Base-by-base conservation (phyloP, 2,113 vertebrate species). In the Pomatostomus ruficeps region DNA sequence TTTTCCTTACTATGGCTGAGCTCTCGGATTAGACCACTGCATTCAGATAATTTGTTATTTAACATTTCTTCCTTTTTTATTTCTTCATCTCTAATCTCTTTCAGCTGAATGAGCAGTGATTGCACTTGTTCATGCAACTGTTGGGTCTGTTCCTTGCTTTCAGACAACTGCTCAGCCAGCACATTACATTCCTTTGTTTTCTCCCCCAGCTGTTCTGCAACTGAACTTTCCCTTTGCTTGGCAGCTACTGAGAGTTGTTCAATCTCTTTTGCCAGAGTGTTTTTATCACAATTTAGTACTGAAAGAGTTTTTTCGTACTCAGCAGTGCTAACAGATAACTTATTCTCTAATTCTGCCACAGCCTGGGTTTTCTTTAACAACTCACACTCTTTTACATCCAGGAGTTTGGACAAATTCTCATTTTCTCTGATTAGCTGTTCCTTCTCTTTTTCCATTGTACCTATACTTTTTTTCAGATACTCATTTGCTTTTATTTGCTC, bases 181-280 rank as follows among this genome's bases (percentile, higher is more conserved):
- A 88, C 6, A 55, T 72, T 68, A 74, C 97, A 98, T 59, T 98
- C 97, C 16, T 91, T 97, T 45, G 97, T 98, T 82, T 98, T 99
- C 72, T 98, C 97, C 11, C 94, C 88, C 72, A 99, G 95, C 87
- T 89, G 97, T 66, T 97, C 96, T 38, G 97, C 91, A 62, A 97
- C 57, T 1, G 97, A 97, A 48, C 82, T 88, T 70, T 98, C 96
- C 38, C 96, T 98, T 77, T 98, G 97, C 81, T 96, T 40, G 3
- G 98, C 88, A 63, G 96, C 63, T 24, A 90, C 55, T 40, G 95
- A 98, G 40, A 98, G 85, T 42, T 98, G 96, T 8, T 97, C 95
- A 29, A 95, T 79, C 52, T 96, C 95, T 33, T 82, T 42, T n/a
- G 71, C 71, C 8, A 99, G 95, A 25, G 86, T 75, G 29, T 97